Conservation (phyloP, 2,888 invertebrate genomes). For the Nasonia oneida region DNA sequence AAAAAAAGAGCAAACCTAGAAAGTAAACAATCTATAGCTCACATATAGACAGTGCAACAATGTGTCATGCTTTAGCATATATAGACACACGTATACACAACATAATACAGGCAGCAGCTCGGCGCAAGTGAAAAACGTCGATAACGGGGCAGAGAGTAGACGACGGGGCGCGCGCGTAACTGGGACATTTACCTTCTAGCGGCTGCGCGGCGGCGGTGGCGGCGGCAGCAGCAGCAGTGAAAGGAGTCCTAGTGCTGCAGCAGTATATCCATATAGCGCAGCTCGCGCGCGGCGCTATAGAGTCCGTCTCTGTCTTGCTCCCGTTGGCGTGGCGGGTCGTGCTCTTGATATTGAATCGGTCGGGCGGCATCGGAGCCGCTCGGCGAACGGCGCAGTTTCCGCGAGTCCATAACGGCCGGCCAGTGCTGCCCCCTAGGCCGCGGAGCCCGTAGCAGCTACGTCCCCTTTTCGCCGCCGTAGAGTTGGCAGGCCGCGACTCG, state of each 20-base stretch:
- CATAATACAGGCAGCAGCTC: background rate
- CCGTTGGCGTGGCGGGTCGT: slow-evolving; percentile 43
- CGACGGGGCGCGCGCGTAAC: slow-evolving; percentile 36
- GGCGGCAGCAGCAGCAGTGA: slow-evolving; percentile 29
- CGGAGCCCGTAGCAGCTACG: background rate
- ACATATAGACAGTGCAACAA: background rate
- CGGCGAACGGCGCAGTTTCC: slow-evolving; percentile 61
- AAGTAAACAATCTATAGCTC: background rate
- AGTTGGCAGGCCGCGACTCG: slow-evolving; percentile 47
- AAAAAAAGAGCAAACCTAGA: background rate
- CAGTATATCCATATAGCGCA: background rate
- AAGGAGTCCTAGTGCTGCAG: slow-evolving; percentile 28
- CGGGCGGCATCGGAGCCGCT: slow-evolving; percentile 60
- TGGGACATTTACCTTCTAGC: slow-evolving; percentile 54
- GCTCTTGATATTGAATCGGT: slow-evolving; percentile 64
- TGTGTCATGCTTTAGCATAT: slow-evolving; percentile 1
- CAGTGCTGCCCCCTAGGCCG: slow-evolving; percentile 49
- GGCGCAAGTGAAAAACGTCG: slow-evolving; percentile 49
- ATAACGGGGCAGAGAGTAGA: slow-evolving; percentile 37
- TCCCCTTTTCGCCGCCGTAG: slow-evolving; percentile 13
- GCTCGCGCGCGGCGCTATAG: slow-evolving; percentile 1
- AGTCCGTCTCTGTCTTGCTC: slow-evolving; percentile 1
- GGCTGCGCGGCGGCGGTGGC: background rate
- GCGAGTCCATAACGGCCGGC: background rate
- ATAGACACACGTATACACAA: background rate